Base-by-base conservation (phyloP, 1,140 invertebrate species). In the Drosophila miranda region DNA sequence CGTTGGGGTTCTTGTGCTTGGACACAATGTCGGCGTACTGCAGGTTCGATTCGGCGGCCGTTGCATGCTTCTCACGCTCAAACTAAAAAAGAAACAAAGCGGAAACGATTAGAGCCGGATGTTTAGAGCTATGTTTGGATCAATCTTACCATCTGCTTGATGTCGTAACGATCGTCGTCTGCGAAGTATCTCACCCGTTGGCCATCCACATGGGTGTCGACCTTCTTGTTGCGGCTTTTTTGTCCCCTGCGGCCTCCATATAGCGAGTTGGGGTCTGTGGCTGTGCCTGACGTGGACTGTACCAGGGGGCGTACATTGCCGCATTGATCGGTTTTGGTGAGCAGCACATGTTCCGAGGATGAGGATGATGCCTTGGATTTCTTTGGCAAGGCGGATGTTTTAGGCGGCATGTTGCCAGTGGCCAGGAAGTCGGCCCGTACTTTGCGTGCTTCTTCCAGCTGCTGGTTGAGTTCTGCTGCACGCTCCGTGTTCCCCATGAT, bases 141-240 rank as follows among this genome's bases (percentile, higher is more conserved):
- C 11, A 0, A 14, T 91, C 42, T 92, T 93, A 96, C 96, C 95
- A 99, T 96, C 89, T 97, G 93, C 90, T 96, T 93, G 11, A 99
- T 93, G 44, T 95, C 95, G 92, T 96, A 95, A 91, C 95, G 95
- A 88, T 98, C 96, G 93, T 98, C 97, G 92, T 98, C 97, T 0
- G 95, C 94, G 93, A 97, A 98, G 92, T 98, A 98, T 58, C 95
- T 93, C 13, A 94, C 92, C 75, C 97, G 93, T 86, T 97, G 92
- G 2, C 95, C 95, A 62, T 92, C 92, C 49, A 93, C 90, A 87
- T 98, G 96, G 8, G 97, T 98, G 62, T 95, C 93, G 38, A 94
- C 92, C 92, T 91, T 93, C 91, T 94, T 93, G 52, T 93, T 92
- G 90, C 93, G 93, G 57, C 89, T 81, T 49, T 91, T 89, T 90